Evolutionary conservation across 2,888 invertebrate species (phyloP), one percentile per base, ranked within the genome.

Genomic region (Chamaedrilus cognettii): DNA sequence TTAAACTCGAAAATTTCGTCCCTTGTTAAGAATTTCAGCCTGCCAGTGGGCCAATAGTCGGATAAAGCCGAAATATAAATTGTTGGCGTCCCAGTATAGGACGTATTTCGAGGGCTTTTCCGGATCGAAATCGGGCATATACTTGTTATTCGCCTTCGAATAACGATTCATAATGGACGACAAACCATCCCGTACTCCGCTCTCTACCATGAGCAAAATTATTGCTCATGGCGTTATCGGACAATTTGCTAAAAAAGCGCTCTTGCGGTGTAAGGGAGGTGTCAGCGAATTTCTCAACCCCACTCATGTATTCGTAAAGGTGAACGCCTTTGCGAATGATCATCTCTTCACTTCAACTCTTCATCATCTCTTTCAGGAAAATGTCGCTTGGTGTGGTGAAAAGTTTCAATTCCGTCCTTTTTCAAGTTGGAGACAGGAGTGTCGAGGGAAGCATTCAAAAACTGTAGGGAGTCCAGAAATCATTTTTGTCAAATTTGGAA

Each of bases 251-350:
- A 68, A 71, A 72, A n/a, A n/a, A 75, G 26, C 64, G 63, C 7
- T 71, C 68, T 51, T 49, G 52, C 15, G 61, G 73, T 30, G 35
- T 34, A 34, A 79, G 67, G 30, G 42, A 3, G 67, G 72, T 74
- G 70, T 78, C 76, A 3, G 71, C 30, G 61, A 74, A 79, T 60
- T 64, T 72, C 33, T 73, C 68, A 50, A 63, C 68, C 23, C 71
- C 71, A 57, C 76, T 70, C 70, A 79, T 75, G 62, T 76, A 77
- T 49, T 79, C 77, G 72, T 79, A 81, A 2, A 76, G 77, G 70
- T 75, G 77, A 2, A 77, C 69, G n/a, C 75, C 74, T 72, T 79
- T 80, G 57, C 65, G 50, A 2, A 64, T 1, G 0, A 60, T 50
- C 50, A 65, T n/a, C 26, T 35, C 26, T 2, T 62, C 60, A 33